These are phyloP conservation scores for Chaetodon auriga DNA, from an alignment of 2,113 vertebrate species.

Conservation along the genomic window DNA sequence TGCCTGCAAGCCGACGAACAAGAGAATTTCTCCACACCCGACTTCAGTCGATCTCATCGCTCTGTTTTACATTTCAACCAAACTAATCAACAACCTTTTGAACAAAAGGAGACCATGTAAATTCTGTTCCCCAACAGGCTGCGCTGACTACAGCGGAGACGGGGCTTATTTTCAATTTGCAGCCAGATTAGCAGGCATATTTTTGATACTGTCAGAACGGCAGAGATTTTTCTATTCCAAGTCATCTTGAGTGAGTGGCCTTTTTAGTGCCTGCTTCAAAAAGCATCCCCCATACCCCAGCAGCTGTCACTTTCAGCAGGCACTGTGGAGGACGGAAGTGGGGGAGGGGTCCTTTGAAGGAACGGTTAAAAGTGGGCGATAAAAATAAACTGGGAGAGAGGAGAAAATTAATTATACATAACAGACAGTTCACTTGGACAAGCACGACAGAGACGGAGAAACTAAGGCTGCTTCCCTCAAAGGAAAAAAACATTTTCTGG, in stretches of 20 bases:
- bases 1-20: conserved; percentile 1
- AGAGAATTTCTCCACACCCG: conserved; percentile 27
- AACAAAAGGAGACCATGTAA: conserved; percentile 54
- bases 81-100: conserved; percentile 64
- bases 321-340: conserved; percentile 66
- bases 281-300: conserved; percentile 71
- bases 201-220: conserved; percentile 71
- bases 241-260: conserved; percentile 73
- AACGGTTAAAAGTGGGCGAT: conserved; percentile 82
- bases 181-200: conserved; percentile 67
- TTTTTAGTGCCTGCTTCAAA: conserved; percentile 83
- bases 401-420: conserved; percentile 85
- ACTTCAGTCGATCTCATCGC: conserved; percentile 37
- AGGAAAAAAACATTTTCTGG: conserved; percentile 60
- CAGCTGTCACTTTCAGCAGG: conserved; percentile 81
- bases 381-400: conserved; percentile 83
- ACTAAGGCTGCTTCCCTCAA: conserved; percentile 63
- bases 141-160: conserved; percentile 26
- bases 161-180: conserved; percentile 76
- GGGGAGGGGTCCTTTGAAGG: conserved; percentile 81
- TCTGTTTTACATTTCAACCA: conserved; percentile 48
- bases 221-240: conserved; percentile 70
- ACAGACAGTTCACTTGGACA: conserved; percentile 79
- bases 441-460: conserved; percentile 70
- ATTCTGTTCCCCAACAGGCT: conserved; percentile 50